These are phyloP conservation scores for Hydropsyche tenuis DNA, from an alignment of 1,140 invertebrate species.

Conservation along the genomic window DNA sequence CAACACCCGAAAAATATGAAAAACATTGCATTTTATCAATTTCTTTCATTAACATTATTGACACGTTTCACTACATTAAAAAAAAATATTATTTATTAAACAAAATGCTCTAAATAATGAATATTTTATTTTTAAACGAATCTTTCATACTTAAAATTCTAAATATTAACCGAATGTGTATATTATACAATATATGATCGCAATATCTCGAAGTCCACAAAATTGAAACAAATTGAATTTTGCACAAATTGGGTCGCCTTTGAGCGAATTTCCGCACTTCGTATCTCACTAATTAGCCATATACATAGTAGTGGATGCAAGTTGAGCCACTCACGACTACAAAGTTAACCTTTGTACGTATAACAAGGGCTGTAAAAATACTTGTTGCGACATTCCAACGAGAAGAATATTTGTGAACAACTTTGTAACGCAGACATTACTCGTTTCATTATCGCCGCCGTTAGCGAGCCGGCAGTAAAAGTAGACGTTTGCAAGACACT, in stretches of 20 bases:
- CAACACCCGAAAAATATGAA: background rate
- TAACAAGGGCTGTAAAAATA: slow-evolving; percentile 15
- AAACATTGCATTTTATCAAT: background rate
- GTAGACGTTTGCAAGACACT: background rate
- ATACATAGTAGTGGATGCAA: too few relatives aligned
- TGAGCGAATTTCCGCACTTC: too few relatives aligned
- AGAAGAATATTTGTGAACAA: slow-evolving; percentile 13
- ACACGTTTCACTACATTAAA: background rate
- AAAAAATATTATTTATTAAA: background rate
- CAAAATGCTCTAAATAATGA: background rate
- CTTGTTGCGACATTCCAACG: slow-evolving; percentile 21
- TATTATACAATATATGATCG: too few relatives aligned
- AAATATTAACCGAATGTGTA: too few relatives aligned
- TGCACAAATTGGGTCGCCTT: too few relatives aligned
- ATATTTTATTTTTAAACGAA: too few relatives aligned
- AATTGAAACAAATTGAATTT: too few relatives aligned
- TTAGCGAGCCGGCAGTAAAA: background rate
- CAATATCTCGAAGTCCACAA: too few relatives aligned
- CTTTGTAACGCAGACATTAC: slow-evolving; percentile 4
- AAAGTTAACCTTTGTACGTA: background rate
- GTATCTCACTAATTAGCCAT: too few relatives aligned
- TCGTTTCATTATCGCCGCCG: slow-evolving; percentile 13
- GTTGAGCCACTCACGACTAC: too few relatives aligned
- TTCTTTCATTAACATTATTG: background rate
- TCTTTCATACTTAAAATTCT: too few relatives aligned